Conservation (phyloP, 30 jellyfish, hydroid and myxozoan genomes). For the Aurelia aurita region DNA sequence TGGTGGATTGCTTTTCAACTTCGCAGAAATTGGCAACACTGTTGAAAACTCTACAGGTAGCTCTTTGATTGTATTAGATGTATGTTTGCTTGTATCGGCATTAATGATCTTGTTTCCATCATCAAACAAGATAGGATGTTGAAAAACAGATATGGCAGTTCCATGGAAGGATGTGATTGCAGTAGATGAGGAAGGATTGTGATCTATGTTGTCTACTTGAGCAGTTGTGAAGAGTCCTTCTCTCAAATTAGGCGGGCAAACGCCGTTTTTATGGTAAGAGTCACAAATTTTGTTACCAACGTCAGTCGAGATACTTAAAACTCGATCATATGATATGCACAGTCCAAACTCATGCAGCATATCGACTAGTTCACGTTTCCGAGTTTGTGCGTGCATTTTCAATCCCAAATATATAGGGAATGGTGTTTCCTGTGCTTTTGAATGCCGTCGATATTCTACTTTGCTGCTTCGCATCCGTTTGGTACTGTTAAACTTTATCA, state of each 20-base stretch:
- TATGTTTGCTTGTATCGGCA: too few species aligned
- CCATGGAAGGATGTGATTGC: too few species aligned
- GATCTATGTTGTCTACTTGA: too few species aligned
- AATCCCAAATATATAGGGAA: conserved; percentile 41
- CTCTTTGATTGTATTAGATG: too few species aligned
- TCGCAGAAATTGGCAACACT: too few species aligned
- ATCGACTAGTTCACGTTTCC: neutral
- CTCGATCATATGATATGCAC: conserved; percentile 28
- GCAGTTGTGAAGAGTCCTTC: too few species aligned
- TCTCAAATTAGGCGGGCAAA: conserved; percentile 1
- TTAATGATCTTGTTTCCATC: too few species aligned
- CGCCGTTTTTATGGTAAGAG: conserved; percentile 19
- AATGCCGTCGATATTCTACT: conserved; percentile 23
- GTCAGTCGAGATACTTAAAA: conserved; percentile 14
- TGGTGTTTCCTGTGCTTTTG: conserved; percentile 32
- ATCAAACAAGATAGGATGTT: too few species aligned
- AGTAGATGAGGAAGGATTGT: too few species aligned
- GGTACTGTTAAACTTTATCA: conserved; percentile 3
- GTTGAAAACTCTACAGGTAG: too few species aligned
- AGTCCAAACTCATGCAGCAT: conserved; percentile 13
- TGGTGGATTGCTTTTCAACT: too few species aligned
- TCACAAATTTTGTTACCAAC: conserved; percentile 8
- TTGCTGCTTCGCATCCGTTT: neutral
- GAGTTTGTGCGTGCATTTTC: conserved; percentile 37
- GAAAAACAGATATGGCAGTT: too few species aligned